Evolutionary conservation across 2,888 invertebrate species (phyloP).

Genomic region (Synanthedon myopaeformis): DNA sequence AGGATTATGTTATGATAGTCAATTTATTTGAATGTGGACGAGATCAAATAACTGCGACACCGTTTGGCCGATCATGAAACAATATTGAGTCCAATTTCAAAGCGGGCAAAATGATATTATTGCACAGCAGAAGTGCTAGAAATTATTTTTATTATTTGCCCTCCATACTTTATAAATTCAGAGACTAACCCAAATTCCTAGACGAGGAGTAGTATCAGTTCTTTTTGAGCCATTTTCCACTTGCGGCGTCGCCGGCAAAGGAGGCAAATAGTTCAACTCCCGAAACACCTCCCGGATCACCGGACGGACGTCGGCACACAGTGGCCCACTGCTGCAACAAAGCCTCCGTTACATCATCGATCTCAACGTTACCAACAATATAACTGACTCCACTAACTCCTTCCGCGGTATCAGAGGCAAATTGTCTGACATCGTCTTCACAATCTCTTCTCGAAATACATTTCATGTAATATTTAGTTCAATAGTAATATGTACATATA

Average conservation of each 20-base stretch:
- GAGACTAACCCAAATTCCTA: not conserved
- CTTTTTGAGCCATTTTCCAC: not conserved
- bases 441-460: no score
- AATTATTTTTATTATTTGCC: not conserved
- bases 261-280: constrained; percentile 27
- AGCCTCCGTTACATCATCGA: not conserved
- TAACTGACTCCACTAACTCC: constrained; percentile 9
- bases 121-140: no score
- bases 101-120: no score
- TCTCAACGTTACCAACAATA: not conserved
- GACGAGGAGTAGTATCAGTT: not conserved
- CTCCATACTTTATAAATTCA: not conserved
- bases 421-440: constrained; percentile 14
- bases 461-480: no score
- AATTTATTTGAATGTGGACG: no score
- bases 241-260: constrained; percentile 9
- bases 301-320: constrained; percentile 34
- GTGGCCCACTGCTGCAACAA: constrained; percentile 12
- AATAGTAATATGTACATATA: no score
- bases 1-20: no score
- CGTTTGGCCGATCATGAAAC: no score
- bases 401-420: constrained; percentile 22
- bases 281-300: constrained; percentile 40
- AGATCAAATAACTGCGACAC: no score
- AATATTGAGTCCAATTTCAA: no score